Evolutionary conservation across 2,888 invertebrate genomes (phyloP), one percentile per base, ranked within the genome.

Genomic region (Poecilobothrus nobilitatus): DNA sequence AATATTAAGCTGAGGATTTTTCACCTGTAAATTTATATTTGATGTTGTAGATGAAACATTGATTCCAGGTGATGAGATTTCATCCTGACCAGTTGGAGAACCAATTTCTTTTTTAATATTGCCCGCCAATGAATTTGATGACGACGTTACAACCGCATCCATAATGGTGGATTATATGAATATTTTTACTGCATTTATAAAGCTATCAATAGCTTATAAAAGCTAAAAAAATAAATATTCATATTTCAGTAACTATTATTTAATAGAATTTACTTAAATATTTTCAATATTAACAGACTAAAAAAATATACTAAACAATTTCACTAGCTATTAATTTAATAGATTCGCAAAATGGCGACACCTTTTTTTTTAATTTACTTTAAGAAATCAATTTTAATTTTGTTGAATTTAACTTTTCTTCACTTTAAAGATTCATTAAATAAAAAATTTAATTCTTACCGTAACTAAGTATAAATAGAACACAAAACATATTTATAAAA

Each of bases 61-160:
- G 18, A 15, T n/a, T 18, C 53, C 53, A 53, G 53, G 15, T 15
- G 53, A 53, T 53, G 15, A 15, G 18, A 53, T 15, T 18, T 53
- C 53, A 53, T 53, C 53, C 53, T 53, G 53, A 2, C 18, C 2
- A n/a, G 12, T 12, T 18, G 18, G 15, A 15, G 53, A 53, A 18
- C n/a, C 6, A 15, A n/a, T 18, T 53, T 53, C 53, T 53, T 53
- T 9, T 15, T 53, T 53, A 6, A 53, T 18, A 53, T 53, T 53
- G n/a, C 53, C 53, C 53, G 53, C 53, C 53, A 53, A 53, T 18
- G 53, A 53, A 53, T n/a, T 53, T 53, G 53, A 53, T 53, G 53
- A 53, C 53, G 53, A 53, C 53, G 53, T 53, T 53, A 53, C n/a
- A 53, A 53, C 15, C 15, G 53, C 53, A 53, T 53, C 53, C 53